These are phyloP conservation scores for Mormyrus lacerda DNA, from an alignment of 2,113 vertebrate species.

Conservation along the genomic window DNA sequence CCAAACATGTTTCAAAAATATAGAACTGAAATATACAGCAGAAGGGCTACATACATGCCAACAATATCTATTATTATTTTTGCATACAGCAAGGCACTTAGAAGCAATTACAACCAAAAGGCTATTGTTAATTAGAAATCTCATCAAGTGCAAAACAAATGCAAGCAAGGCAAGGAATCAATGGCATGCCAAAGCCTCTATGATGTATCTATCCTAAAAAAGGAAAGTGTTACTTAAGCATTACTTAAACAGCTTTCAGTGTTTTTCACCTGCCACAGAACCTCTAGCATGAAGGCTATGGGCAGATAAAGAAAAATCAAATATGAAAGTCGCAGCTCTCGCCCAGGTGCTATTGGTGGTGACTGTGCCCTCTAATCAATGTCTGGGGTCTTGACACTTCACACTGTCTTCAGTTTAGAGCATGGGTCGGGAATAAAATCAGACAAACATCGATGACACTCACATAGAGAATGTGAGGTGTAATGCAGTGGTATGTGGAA, in stretches of 20 bases:
- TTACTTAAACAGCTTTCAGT: background rate
- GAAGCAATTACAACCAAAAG: background rate
- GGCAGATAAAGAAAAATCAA: background rate
- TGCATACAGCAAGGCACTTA: background rate
- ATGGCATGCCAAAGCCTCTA: background rate
- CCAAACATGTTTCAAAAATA: background rate
- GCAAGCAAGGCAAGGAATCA: background rate
- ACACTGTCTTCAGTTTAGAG: background rate
- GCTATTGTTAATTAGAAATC: background rate
- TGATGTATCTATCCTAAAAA: background rate
- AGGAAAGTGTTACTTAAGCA: background rate
- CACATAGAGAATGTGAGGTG: background rate
- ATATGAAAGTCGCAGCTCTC: background rate
- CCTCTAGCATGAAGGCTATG: background rate
- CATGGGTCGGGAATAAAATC: background rate
- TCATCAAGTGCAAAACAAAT: background rate
- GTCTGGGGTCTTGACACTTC: background rate
- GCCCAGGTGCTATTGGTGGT: background rate
- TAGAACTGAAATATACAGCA: background rate
- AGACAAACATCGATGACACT: background rate
- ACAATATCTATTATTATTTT: background rate
- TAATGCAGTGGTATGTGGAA: conserved; percentile 5
- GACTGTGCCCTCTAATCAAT: background rate
- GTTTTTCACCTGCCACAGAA: background rate
- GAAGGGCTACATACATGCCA: background rate